These are phyloP conservation scores for Julus scanicus DNA, from an alignment of 2,888 invertebrate genomes.

Conservation along the genomic window DNA sequence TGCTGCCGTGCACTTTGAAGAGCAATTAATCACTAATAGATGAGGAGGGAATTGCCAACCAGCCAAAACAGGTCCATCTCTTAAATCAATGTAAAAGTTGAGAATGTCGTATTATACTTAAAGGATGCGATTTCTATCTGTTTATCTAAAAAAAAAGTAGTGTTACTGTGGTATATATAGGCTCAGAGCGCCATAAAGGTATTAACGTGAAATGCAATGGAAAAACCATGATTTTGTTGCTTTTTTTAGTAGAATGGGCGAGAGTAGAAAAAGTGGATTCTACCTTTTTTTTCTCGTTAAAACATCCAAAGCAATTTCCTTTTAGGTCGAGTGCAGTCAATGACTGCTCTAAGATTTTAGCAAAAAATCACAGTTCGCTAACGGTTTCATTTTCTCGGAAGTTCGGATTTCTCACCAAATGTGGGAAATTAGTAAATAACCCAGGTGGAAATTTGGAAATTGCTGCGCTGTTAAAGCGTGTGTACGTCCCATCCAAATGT, in stretches of 20 bases:
- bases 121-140: slow-evolving; percentile 21
- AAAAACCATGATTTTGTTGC: neutral
- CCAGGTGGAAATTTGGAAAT: slow-evolving; percentile 36
- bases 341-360: neutral
- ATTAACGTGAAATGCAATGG: neutral
- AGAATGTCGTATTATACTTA: neutral
- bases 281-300: neutral
- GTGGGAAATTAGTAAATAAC: neutral
- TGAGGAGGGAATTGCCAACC: neutral
- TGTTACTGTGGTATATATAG: neutral
- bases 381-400: neutral
- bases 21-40: slow-evolving; percentile 42
- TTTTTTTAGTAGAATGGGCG: neutral
- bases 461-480: neutral
- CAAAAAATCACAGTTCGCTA: neutral
- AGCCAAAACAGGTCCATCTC: neutral
- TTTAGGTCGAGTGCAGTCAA: neutral
- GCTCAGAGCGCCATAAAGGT: neutral
- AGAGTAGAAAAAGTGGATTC: neutral
- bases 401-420: neutral
- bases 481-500: neutral
- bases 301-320: slow-evolving; percentile 23
- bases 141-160: neutral
- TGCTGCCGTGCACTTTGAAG: neutral
- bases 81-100: neutral